Base-by-base conservation (phyloP, 2,797 vertebrate species). In the Rhinophrynus dorsalis region DNA sequence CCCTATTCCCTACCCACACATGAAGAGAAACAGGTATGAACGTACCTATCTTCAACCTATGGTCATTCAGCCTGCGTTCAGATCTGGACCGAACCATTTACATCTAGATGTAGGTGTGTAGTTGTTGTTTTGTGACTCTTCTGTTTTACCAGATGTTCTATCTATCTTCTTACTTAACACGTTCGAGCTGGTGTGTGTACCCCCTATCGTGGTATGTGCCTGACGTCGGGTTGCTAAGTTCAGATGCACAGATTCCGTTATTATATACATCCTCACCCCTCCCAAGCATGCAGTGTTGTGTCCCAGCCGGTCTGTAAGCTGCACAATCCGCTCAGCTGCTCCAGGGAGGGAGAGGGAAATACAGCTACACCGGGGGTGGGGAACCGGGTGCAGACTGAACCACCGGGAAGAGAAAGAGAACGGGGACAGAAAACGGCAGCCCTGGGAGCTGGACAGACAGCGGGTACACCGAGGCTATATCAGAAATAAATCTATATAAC, bases 311-410 rank as follows among this genome's bases (percentile, higher is more conserved):
- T 24, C 47, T 27, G 38, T 30, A 47, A 57, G 42, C 26, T 20
- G 26, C 62, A 58, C 60, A 72, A 72, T 72, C 68, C 51, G 17
- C 37, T 54, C 50, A 8, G 35, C 18, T 45, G 70, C 56, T 56
- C 6, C 18, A 30, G 6, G 59, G 52, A 30, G 56, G 48, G 26
- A 26, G 35, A 29, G 15, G 17, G 11, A 27, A 11, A 17, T 26
- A 40, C 5, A 66, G 4, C 42, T 33, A 12, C 21, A 42, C 0
- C n/a, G 18, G 52, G 48, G 50, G 10, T 15, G 45, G 6, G 7
- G 6, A 13, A 5, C 21, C 48, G 59, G 65, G n/a, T n/a, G n/a
- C n/a, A n/a, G n/a, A n/a, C n/a, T n/a, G n/a, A n/a, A n/a, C n/a
- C n/a, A n/a, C n/a, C n/a, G n/a, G 24, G 73, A 4, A 50, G 33